phyloP scores from a whole-genome alignment of 2,888 invertebrate species.

The Drosophila hamatofila region DNA sequence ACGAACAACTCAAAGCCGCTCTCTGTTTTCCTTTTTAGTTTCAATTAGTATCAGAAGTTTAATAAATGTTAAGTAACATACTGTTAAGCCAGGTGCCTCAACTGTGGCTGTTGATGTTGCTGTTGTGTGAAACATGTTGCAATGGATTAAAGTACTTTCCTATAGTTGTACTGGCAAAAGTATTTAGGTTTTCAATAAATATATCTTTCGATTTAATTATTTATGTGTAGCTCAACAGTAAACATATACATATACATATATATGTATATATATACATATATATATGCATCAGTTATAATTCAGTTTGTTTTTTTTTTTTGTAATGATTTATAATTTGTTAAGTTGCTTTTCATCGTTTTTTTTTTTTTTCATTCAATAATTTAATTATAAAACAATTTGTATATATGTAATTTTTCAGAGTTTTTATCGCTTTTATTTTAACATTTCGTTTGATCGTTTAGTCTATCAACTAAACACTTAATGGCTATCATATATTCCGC shows the following conservation, averaged over 20 bases:
- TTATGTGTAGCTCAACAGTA: slow-evolving; percentile 72
- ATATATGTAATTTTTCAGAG: slow-evolving; percentile 54
- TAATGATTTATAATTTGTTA: slow-evolving; percentile 54
- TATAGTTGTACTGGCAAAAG: slow-evolving; percentile 37
- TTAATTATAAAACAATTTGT: slow-evolving; percentile 74
- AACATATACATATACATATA: slow-evolving; percentile 50
- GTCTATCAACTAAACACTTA: slow-evolving; percentile 68
- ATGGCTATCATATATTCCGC: slow-evolving; percentile 55
- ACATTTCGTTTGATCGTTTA: slow-evolving; percentile 41
- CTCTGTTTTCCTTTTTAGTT: slow-evolving; percentile 17
- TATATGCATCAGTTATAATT: slow-evolving; percentile 67
- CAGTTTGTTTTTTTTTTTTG: slow-evolving; percentile 40
- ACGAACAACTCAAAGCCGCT: slow-evolving; percentile 42
- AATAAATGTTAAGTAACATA: slow-evolving; percentile 43
- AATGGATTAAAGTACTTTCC: slow-evolving; percentile 18
- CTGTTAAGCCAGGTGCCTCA: slow-evolving; percentile 38
- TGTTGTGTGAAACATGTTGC: slow-evolving; percentile 33
- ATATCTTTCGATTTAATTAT: slow-evolving; percentile 66
- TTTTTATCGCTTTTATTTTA: slow-evolving; percentile 43
- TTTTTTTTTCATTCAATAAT: slow-evolving; percentile 53
- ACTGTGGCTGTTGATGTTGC: slow-evolving; percentile 21
- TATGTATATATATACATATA: slow-evolving; percentile 25
- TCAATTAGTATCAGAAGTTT: slow-evolving; percentile 43
- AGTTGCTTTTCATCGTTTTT: slow-evolving; percentile 35
- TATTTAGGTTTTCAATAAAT: slow-evolving; percentile 63